Percentiles rank a stretch among this genome's conserved stretches.
Evolutionary conservation across 2,113 vertebrate genomes (phyloP).

Genomic region (Nibea coibor): DNA sequence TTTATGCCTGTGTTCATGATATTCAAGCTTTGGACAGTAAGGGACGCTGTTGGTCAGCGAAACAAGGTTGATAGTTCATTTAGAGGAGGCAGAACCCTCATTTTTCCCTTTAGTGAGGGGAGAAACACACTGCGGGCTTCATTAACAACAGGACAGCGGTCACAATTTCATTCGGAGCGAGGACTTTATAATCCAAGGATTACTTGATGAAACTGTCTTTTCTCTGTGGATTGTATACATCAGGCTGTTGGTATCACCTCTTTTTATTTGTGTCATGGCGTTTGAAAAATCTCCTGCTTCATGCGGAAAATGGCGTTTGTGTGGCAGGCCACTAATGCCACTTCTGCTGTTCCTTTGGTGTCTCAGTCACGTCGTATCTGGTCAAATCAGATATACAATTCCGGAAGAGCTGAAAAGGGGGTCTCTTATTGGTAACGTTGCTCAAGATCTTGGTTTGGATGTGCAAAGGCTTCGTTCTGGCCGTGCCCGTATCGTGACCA

Average conservation of each 20-base stretch:
- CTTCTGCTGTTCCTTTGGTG: slow-evolving; percentile 26
- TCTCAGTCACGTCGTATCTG: slow-evolving; percentile 3
- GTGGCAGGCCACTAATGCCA: slow-evolving; percentile 9
- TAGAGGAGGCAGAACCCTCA: slow-evolving; percentile 17
- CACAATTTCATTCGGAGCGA: not conserved
- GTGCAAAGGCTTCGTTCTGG: slow-evolving; percentile 58
- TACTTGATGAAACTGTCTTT: not conserved
- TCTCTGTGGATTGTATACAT: slow-evolving; percentile 6
- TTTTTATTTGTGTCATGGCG: slow-evolving; percentile 21
- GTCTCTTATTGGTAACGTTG: slow-evolving; percentile 69
- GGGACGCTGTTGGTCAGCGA: slow-evolving; percentile 64
- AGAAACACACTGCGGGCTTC: not conserved
- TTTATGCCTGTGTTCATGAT: not conserved
- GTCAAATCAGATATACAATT: slow-evolving; percentile 72
- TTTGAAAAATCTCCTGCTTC: not conserved
- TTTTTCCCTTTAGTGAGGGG: not conserved
- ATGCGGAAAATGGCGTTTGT: slow-evolving; percentile 33
- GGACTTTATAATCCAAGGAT: slow-evolving; percentile 7
- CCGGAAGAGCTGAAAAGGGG: slow-evolving; percentile 73
- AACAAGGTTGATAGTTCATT: slow-evolving; percentile 8
- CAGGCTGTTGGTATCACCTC: fast-evolving
- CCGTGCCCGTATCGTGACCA: slow-evolving; percentile 52
- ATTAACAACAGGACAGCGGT: not conserved
- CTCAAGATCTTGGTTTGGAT: slow-evolving; percentile 67
- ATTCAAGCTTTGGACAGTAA: slow-evolving; percentile 53